Evolutionary conservation across 2,113 vertebrate species (phyloP).

Genomic region (Hyaena hyaena): DNA sequence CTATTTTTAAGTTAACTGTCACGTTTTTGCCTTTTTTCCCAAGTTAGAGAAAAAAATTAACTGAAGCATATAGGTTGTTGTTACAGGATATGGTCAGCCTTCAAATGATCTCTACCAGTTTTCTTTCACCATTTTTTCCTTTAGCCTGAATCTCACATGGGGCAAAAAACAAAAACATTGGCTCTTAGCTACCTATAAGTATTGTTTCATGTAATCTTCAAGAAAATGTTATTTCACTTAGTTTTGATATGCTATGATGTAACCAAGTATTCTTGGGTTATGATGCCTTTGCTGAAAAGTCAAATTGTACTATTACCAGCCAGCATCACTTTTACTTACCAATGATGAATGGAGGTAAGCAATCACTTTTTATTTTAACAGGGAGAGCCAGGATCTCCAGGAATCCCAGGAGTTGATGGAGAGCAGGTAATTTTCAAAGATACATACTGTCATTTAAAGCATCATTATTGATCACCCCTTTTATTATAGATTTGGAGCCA

Average conservation of each 20-base stretch:
- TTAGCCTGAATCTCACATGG: neutral
- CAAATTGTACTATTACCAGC: neutral
- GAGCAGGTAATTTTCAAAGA: slow-evolving; percentile 90
- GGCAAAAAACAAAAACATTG: neutral
- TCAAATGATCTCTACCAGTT: neutral
- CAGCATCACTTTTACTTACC: slow-evolving; percentile 14
- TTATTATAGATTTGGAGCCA: slow-evolving; percentile 6
- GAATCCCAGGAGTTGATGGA: slow-evolving; percentile 93
- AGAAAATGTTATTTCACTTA: neutral
- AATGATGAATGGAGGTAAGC: neutral
- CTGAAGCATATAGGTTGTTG: neutral
- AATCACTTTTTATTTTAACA: slow-evolving; percentile 81
- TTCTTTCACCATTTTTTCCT: neutral
- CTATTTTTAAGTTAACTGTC: neutral
- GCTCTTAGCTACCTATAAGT: neutral
- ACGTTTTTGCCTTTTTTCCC: slow-evolving; percentile 27
- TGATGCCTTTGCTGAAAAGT: neutral
- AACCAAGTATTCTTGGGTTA: neutral
- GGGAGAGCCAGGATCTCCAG: slow-evolving; percentile 95
- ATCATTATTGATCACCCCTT: slow-evolving; percentile 26
- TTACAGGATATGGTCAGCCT: neutral
- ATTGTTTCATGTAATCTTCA: neutral
- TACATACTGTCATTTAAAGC: neutral
- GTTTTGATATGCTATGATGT: neutral
- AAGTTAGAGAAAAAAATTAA: slow-evolving; percentile 36